A percentile compares a stretch with the other conserved stretches of the same genome.
Evolutionary conservation across 2,113 vertebrate genomes (phyloP).

Genomic region (Hippocampus zosterae): DNA sequence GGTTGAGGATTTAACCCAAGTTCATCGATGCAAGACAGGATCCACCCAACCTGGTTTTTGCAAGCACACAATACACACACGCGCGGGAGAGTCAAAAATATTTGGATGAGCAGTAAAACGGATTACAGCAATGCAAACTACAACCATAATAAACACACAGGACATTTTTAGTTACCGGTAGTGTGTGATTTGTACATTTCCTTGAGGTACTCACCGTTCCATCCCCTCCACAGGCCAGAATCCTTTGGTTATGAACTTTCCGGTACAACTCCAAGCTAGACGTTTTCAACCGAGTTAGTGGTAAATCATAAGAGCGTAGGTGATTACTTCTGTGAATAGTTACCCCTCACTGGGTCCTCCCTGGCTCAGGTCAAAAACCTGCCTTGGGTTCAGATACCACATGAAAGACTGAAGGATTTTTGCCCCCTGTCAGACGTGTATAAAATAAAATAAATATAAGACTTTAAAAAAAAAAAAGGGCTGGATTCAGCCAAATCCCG

Average conservation of each 20-base stretch:
- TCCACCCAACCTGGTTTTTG: conserved; percentile 87
- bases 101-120: not conserved
- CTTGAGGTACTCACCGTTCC: conserved; percentile 70
- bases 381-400: conserved; percentile 97
- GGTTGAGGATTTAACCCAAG: conserved; percentile 90
- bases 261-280: conserved; percentile 92
- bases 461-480: not conserved
- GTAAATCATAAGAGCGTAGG: not conserved
- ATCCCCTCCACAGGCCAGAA: conserved; percentile 92
- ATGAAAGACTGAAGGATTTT: conserved; percentile 98
- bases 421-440: conserved; percentile 76
- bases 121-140: no score
- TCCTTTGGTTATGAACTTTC: conserved; percentile 94
- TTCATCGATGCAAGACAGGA: conserved; percentile 93
- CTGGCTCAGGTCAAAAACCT: conserved; percentile 96
- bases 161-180: not conserved
- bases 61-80: not conserved
- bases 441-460: not conserved
- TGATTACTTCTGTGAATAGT: conserved; percentile 61
- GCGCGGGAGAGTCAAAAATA: not conserved
- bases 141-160: not conserved
- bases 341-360: conserved; percentile 93
- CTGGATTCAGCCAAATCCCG: not conserved
- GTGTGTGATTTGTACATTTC: not conserved
- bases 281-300: conserved; percentile 1